Conservation (phyloP, 2,797 vertebrate genomes). For the Tragopan temminckii region DNA sequence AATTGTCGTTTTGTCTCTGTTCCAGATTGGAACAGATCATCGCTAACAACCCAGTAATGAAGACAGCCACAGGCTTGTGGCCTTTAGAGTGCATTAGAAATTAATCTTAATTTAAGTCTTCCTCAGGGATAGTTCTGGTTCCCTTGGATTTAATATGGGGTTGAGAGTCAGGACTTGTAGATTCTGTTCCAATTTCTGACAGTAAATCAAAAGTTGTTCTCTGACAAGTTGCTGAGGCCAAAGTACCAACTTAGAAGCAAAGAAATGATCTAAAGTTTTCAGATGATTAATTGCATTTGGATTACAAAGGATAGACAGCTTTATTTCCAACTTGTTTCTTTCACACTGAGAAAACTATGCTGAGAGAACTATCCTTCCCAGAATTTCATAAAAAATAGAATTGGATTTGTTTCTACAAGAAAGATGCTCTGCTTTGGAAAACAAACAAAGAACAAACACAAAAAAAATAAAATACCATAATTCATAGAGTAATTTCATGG, state of each 20-base stretch:
- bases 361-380: neutral
- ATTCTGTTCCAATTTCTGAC: neutral
- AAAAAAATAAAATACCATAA: neutral
- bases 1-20: constrained; percentile 53
- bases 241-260: neutral
- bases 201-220: neutral
- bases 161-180: neutral
- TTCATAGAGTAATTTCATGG: neutral
- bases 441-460: neutral
- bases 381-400: neutral
- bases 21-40: constrained; percentile 41
- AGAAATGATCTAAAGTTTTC: neutral
- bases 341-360: neutral
- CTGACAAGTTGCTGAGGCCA: neutral
- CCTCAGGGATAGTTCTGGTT: neutral
- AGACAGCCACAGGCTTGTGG: neutral
- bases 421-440: neutral
- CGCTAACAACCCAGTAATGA: neutral
- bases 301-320: neutral
- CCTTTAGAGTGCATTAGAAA: constrained; percentile 5
- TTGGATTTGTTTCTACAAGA: neutral
- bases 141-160: neutral
- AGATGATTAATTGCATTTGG: neutral
- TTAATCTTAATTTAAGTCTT: constrained; percentile 42
- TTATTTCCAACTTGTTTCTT: neutral